Conservation (phyloP, 2,113 vertebrate species). For the Pyrgilauda ruficollis region DNA sequence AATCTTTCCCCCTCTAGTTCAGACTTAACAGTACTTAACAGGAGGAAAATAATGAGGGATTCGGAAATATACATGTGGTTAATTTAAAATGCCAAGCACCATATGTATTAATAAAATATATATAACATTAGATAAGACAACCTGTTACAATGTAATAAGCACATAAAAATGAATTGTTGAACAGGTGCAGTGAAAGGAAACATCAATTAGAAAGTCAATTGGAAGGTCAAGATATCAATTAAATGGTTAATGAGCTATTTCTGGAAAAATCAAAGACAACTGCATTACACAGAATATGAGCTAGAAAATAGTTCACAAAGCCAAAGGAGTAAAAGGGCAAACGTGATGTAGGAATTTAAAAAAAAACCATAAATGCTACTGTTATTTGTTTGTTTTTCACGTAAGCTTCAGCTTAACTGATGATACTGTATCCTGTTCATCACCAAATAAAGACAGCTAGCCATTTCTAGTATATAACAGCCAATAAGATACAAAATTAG, state of each 20-base stretch:
- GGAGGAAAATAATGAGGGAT: not conserved
- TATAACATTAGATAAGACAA: not conserved
- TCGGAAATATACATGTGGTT: not conserved
- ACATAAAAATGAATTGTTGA: conserved; percentile 20
- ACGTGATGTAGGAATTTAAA: not conserved
- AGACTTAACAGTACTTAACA: not conserved
- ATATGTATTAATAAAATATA: not conserved
- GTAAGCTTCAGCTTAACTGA: not conserved
- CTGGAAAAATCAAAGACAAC: conserved; percentile 16
- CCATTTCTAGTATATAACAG: not conserved
- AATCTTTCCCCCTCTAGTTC: not conserved
- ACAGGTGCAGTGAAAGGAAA: not conserved
- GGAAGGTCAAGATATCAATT: conserved; percentile 36
- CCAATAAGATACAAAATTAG: not conserved
- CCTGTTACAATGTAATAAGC: not conserved
- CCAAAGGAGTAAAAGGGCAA: not conserved
- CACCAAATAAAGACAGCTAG: not conserved
- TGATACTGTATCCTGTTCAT: not conserved
- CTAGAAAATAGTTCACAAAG: not conserved
- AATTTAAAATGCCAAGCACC: conserved; percentile 13
- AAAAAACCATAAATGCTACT: not conserved
- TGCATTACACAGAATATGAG: not conserved
- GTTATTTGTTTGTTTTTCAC: not conserved
- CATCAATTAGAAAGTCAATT: conserved; percentile 35
- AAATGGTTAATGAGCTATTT: conserved; percentile 46